Base-by-base conservation (phyloP, 2,888 invertebrate genomes). In the Mylabris sibirica region DNA sequence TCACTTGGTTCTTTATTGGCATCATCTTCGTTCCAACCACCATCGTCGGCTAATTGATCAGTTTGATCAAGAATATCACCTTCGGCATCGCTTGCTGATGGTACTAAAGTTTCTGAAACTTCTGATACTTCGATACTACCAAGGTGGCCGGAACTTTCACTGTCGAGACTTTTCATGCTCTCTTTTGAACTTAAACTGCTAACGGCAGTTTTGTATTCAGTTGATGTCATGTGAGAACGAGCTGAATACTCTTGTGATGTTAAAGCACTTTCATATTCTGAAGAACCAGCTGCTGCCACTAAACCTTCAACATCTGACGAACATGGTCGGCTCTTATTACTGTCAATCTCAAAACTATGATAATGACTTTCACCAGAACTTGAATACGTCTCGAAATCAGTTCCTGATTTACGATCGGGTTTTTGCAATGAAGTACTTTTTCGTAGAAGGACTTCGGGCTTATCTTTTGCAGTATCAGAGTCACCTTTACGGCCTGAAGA, bases 121-220 rank as follows among this genome's bases (percentile, higher is more conserved):
- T 98, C 97, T 38, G 97, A 97, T 44, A 95, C 91, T 85, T 96
- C 96, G 72, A 96, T 90, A 80, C 96, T 96, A 0, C 93, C 95
- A 67, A 96, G 87, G 83, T 96, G 93, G 20, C 95, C 95, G 0
- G 96, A 96, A 74, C 93, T 94, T 84, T 96, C 93, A 1, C 96
- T 96, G 80, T 95, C 95, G 59, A 96, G 86, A 69, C 96, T 96
- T 81, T 92, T 94, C 92, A 95, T 94, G 72, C 96, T 96, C 81
- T 95, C 95, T 76, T 93, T 90, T 0, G 96, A 95, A 81, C 95
- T 95, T 70, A 96, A 86, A n/a, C 94, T 93, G 78, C 94, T 94
- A 0, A 91, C 91, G 0, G 96, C 96, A 63, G 95, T 96, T 49
- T 91, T 91, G 81, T 94, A 97, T 78, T 96, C 96, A 74, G 93